Evolutionary conservation across 35 echinoderm and acorn worm genomes (phyloP), one percentile per base, ranked within the genome.

Genomic region (Strongylocentrotus purpuratus): DNA sequence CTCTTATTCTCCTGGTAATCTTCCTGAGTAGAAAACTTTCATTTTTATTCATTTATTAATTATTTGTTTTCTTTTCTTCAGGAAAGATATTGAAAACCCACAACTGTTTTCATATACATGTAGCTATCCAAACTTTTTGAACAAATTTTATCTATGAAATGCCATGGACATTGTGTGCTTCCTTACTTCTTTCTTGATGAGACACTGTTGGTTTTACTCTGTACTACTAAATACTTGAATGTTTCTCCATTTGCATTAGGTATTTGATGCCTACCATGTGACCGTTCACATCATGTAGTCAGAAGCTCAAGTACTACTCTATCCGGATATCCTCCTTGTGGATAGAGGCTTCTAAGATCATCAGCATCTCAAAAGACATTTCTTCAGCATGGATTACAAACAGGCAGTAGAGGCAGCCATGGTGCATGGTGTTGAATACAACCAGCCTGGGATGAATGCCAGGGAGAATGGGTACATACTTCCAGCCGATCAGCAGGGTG

Each of bases 401-500:
- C n/a, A 78, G 45, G 87, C 87, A 33, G 87, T 89, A 3, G 87
- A 89, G 33, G 87, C 87, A 89, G 87, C 87, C 32, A 89, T 89
- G 32, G 87, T 17, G 0, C 87, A 89, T 13, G 45, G 87, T 89
- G 87, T 31, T 89, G 87, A 89, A 25, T 89, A 89, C 87, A 89
- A 45, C 33, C 87, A 89, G 87, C 2, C 33, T 1, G 35, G 35
- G 11, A 47, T 93, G 91, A 93, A 93, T 46, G 33, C 91, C 48
- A 20, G 48, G 7, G 91, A 93, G 91, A 93, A 93, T 55, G 91
- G 91, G 11, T 93, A n/a, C 91, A 93, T 93, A 46, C 91, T 93
- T 31, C 48, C 91, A 33, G 7, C 87, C 2, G 87, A 89, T 20
- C 87, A 89, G 87, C 65, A 78, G n/a, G 65, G 65, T 5, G 65